These are phyloP conservation scores for Drosophila trapezifrons DNA, from an alignment of 1,140 invertebrate genomes.

Conservation along the genomic window DNA sequence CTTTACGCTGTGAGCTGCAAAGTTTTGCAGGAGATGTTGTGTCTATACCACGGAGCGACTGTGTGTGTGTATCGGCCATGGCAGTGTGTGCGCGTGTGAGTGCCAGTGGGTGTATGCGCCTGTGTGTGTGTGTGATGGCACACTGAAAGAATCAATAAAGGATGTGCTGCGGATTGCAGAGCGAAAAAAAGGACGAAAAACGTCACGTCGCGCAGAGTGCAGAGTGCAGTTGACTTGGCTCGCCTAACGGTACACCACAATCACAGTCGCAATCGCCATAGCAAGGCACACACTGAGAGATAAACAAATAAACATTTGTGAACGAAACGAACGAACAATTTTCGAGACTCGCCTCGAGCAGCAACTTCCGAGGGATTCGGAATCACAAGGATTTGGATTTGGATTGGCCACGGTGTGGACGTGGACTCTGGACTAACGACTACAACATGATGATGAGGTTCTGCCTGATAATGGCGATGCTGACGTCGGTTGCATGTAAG, in stretches of 20 bases:
- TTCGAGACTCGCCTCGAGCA: conserved; percentile 4
- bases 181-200: conserved; percentile 48
- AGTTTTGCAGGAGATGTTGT: conserved; percentile 39
- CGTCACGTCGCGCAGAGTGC: conserved; percentile 21
- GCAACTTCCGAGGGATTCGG: background rate
- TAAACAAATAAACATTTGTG: conserved; percentile 11
- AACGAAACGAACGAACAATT: background rate
- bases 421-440: conserved; percentile 14
- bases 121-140: conserved; percentile 52
- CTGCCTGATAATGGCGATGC: conserved; percentile 60
- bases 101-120: conserved; percentile 34
- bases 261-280: background rate
- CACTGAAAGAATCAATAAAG: conserved; percentile 82
- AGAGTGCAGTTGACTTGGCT: conserved; percentile 26
- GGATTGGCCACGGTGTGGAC: background rate
- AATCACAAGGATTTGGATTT: conserved; percentile 5
- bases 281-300: background rate
- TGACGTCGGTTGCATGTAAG: conserved; percentile 68
- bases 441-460: conserved; percentile 52
- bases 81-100: conserved; percentile 54
- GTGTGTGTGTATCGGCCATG: conserved; percentile 47
- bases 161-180: conserved; percentile 72
- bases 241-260: conserved; percentile 5
- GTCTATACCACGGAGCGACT: conserved; percentile 31
- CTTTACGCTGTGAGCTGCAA: conserved; percentile 33